phyloP scores from a whole-genome alignment of 2,113 vertebrate species.

The Hymenochirus boettgeri region DNA sequence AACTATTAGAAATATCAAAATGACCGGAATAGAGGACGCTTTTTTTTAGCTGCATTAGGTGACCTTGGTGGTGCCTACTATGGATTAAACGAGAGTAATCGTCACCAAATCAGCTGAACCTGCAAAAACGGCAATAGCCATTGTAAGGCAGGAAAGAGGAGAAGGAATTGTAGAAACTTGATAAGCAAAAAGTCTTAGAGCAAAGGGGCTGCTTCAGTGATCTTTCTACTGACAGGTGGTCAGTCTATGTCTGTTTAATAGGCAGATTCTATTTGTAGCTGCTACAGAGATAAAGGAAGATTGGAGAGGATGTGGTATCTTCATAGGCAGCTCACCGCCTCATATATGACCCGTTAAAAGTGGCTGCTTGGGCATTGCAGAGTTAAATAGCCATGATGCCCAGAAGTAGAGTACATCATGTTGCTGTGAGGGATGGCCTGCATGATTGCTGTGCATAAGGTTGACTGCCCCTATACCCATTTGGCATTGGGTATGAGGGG shows the following conservation, averaged over 20 bases:
- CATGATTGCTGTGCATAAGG: constrained; percentile 98
- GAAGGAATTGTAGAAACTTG: background rate
- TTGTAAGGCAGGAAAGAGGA: background rate
- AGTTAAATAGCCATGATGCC: constrained; percentile 93
- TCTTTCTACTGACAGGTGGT: background rate
- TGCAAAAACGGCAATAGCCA: background rate
- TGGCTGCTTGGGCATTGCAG: constrained; percentile 90
- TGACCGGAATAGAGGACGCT: no score
- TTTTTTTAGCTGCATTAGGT: no score
- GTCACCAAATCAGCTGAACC: background rate
- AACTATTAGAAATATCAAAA: no score
- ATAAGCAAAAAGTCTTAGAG: background rate
- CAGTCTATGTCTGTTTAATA: constrained; percentile 5
- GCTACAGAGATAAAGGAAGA: constrained; percentile 11
- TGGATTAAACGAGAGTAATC: background rate
- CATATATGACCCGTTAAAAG: constrained; percentile 95
- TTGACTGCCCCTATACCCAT: constrained; percentile 99
- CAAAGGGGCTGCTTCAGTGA: background rate
- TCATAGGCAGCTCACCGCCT: constrained; percentile 74
- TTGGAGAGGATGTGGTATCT: constrained; percentile 17
- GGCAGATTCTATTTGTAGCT: constrained; percentile 17
- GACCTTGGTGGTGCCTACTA: no score
- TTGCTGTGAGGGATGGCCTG: constrained; percentile 92
- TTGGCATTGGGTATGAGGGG: constrained; percentile 98
- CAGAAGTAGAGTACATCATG: constrained; percentile 93